Base-by-base conservation (phyloP, 1,140 invertebrate species). In the Andrena cerasifolii region DNA sequence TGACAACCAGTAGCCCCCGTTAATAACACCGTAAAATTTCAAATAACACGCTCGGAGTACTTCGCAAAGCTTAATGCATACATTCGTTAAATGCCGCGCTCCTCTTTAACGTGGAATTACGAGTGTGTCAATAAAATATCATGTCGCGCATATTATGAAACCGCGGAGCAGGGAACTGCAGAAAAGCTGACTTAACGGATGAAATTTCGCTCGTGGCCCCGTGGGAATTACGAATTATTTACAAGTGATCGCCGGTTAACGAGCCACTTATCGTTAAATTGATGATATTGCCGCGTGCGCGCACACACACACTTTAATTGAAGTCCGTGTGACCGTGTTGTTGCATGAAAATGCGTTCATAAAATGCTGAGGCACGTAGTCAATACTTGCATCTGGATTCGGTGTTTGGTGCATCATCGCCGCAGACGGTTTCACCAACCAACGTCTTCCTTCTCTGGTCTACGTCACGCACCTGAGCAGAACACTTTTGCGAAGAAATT, bases 321-420 rank as follows among this genome's bases (percentile, higher is more conserved):
- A n/a, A 77, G 76, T 56, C 49, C 26, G 54, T 62, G 51, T 67
- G 61, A 21, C 14, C 76, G 65, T 73, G 77, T 73, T 59, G 70
- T 84, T 70, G 80, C 82, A 83, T 83, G 75, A 83, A 83, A 83
- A 65, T 61, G 61, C 70, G 80, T 75, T 83, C 80, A 83, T 83
- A 83, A 83, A 26, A 54, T 83, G 82, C 82, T 28, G 28, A 61
- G 80, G 83, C 80, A 83, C 80, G 82, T 83, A 83, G 75, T 83
- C 80, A 83, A 83, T 83, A 83, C 75, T 79, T 70, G 75, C 70
- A 56, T 58, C 78, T 31, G 80, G 80, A 79, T 83, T 74, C 63
- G 24, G 72, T 74, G 75, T 82, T 83, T 59, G 67, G 61, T 65
- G 63, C 75, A 82, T 74, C 62, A 53, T 24, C n/a, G 59, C 45